Conservation (phyloP, 1,140 invertebrate species). For the silkworm (Bombyx mori) region ASM3026992v2 NC_085119.1:16487001-16487500, state of each 20-base stretch:
- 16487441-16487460: slow-evolving; percentile 64
- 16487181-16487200: not conserved
- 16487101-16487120: too few species aligned
- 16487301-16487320: slow-evolving; percentile 66
- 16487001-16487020: too few species aligned
- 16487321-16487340: slow-evolving; percentile 62
- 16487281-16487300: slow-evolving; percentile 37
- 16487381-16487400: slow-evolving; percentile 64
- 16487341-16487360: slow-evolving; percentile 71
- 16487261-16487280: slow-evolving; percentile 53
- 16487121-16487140: too few species aligned
- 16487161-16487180: too few species aligned
- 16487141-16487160: too few species aligned
- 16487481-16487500: slow-evolving; percentile 53
- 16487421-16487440: slow-evolving; percentile 68
- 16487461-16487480: slow-evolving; percentile 48
- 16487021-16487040: too few species aligned
- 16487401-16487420: slow-evolving; percentile 59
- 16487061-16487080: too few species aligned
- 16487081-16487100: too few species aligned
- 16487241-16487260: too few species aligned
- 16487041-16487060: too few species aligned
- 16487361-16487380: slow-evolving; percentile 70
- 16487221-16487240: not conserved
- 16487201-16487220: not conserved